Evolutionary conservation across 2,113 vertebrate species (phyloP).

Genomic region (Ictidomys tridecemlineatus): DNA sequence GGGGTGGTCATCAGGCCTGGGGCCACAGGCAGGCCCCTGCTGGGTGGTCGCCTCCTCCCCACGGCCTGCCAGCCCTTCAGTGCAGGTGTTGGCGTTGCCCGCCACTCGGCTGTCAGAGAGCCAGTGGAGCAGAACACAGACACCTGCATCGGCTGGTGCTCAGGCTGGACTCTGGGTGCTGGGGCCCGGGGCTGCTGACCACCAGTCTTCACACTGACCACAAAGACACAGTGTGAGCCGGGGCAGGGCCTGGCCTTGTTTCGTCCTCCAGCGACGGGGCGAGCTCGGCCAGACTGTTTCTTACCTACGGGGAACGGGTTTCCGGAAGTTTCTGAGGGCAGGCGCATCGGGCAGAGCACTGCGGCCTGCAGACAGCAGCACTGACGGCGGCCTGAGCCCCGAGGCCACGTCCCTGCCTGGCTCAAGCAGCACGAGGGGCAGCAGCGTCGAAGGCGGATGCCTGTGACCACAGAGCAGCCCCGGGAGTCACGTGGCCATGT

Average conservation of each 20-base stretch:
- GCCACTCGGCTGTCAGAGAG: neutral
- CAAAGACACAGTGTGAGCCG: neutral
- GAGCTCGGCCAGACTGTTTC: rapidly evolving
- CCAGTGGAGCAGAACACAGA: rapidly evolving
- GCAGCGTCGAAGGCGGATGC: rapidly evolving
- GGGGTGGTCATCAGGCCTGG: neutral
- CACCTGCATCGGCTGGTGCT: too few relatives aligned
- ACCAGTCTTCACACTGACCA: rapidly evolving
- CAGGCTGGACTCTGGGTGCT: neutral
- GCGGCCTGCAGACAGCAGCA: rapidly evolving
- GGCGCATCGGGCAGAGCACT: rapidly evolving
- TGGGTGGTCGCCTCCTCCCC: too few relatives aligned
- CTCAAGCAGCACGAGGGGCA: rapidly evolving
- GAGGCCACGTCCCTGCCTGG: rapidly evolving
- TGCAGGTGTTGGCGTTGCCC: too few relatives aligned
- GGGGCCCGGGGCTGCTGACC: neutral
- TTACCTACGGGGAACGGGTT: neutral
- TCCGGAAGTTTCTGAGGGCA: neutral
- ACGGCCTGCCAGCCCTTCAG: too few relatives aligned
- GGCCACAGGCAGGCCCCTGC: neutral
- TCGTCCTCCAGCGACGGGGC: rapidly evolving
- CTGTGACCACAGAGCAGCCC: rapidly evolving
- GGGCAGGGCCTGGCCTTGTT: rapidly evolving
- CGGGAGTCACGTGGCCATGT: rapidly evolving
- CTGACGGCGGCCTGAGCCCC: neutral